Conservation (phyloP, 2,888 invertebrate species). For the Dioctria rufipes region DNA sequence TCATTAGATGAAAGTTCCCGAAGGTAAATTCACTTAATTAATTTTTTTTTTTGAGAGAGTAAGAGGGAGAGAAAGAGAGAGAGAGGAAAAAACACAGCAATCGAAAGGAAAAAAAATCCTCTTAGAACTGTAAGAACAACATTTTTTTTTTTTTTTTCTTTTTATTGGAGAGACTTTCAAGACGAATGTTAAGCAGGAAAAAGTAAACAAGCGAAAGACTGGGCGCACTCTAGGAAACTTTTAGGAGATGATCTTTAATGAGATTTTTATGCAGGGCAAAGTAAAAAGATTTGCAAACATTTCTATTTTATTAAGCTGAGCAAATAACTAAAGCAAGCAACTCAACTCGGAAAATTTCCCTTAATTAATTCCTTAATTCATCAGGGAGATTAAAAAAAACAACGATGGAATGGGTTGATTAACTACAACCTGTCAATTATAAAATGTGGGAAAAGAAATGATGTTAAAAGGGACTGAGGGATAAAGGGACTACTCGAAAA, state of each 20-base stretch:
- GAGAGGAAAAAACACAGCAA: neutral
- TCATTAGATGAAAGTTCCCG: neutral
- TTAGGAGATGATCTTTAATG: neutral
- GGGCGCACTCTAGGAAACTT: neutral
- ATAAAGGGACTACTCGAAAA: too few species aligned
- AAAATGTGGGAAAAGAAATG: too few species aligned
- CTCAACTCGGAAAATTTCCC: neutral
- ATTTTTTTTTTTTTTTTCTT: neutral
- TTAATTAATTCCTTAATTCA: neutral
- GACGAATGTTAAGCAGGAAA: neutral
- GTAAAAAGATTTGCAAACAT: neutral
- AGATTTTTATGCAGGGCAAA: neutral
- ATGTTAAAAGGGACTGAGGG: too few species aligned
- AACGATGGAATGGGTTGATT: too few species aligned
- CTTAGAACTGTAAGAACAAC: neutral
- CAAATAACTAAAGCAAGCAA: neutral
- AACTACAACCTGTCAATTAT: too few species aligned
- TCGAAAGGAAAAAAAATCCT: neutral
- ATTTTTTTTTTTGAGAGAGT: slow-evolving; percentile 13
- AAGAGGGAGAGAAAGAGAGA: too few species aligned
- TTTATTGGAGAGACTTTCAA: neutral
- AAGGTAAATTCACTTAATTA: slow-evolving; percentile 41
- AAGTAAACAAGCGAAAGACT: neutral
- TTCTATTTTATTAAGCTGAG: neutral
- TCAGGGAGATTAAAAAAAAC: too few species aligned